Conservation (phyloP, 2,888 invertebrate genomes). For the Drosophila fungiperda region DNA sequence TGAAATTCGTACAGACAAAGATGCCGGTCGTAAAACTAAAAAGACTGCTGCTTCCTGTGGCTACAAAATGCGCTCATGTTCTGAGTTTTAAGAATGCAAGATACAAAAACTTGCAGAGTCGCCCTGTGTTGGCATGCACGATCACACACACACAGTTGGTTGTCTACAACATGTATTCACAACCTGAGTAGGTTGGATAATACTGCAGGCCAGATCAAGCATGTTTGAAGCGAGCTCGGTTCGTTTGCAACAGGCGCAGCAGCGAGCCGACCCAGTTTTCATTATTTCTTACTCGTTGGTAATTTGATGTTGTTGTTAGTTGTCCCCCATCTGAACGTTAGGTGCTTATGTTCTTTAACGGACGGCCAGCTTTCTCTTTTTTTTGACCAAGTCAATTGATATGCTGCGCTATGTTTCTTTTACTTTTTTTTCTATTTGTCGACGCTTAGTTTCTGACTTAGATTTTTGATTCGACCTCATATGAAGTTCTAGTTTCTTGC, state of each 20-base stretch:
- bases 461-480: slow-evolving; percentile 30
- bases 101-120: slow-evolving; percentile 14
- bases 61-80: slow-evolving; percentile 15
- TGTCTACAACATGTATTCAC: slow-evolving; percentile 3
- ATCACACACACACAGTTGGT: background rate
- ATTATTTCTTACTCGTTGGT: slow-evolving; percentile 61
- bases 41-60: slow-evolving; percentile 52
- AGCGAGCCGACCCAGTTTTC: slow-evolving; percentile 73
- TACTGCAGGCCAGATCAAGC: slow-evolving; percentile 27
- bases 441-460: slow-evolving; percentile 35
- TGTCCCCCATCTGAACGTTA: slow-evolving; percentile 59
- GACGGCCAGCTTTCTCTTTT: slow-evolving; percentile 72
- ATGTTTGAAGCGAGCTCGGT: slow-evolving; percentile 33
- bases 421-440: slow-evolving; percentile 16
- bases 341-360: slow-evolving; percentile 71
- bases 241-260: slow-evolving; percentile 32
- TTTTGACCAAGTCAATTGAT: slow-evolving; percentile 73
- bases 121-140: slow-evolving; percentile 13
- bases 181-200: slow-evolving; percentile 10
- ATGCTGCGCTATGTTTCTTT: slow-evolving; percentile 61
- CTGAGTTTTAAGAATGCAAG: slow-evolving; percentile 28
- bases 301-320: slow-evolving; percentile 42
- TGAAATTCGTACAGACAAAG: slow-evolving; percentile 18
- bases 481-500: slow-evolving; percentile 47
- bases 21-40: slow-evolving; percentile 54